Conservation (phyloP, 2,888 invertebrate species). For the Patella caerulea region DNA sequence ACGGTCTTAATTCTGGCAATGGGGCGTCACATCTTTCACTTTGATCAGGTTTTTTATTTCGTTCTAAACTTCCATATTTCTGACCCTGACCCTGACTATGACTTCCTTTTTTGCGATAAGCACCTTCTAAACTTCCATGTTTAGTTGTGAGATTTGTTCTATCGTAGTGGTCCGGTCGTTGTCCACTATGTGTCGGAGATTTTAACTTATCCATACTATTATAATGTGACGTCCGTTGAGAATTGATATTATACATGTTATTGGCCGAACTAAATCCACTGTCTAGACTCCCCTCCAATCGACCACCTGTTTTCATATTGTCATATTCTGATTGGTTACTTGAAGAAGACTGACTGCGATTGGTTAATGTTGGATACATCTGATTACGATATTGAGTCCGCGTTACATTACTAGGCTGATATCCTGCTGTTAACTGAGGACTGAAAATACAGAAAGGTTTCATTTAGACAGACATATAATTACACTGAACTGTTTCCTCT, state of each 20-base stretch:
- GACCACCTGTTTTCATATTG: slow-evolving; percentile 43
- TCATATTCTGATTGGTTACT: slow-evolving; percentile 65
- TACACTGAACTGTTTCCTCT: no score
- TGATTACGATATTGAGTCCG: slow-evolving; percentile 70
- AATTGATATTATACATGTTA: slow-evolving; percentile 71
- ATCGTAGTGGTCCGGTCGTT: slow-evolving; percentile 30
- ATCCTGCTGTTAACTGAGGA: slow-evolving; percentile 48
- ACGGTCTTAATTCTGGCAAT: slow-evolving; percentile 45
- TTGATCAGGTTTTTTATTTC: slow-evolving; percentile 45
- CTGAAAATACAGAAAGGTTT: slow-evolving; percentile 34
- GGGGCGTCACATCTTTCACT: slow-evolving; percentile 39
- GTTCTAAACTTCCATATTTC: slow-evolving; percentile 54
- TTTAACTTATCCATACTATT: slow-evolving; percentile 65
- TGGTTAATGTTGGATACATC: slow-evolving; percentile 62
- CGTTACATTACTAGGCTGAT: slow-evolving; percentile 65
- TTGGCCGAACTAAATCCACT: slow-evolving; percentile 62
- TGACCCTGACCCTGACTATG: neutral
- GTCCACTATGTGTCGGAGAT: slow-evolving; percentile 43
- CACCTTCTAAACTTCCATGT: slow-evolving; percentile 66
- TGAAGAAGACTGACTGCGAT: slow-evolving; percentile 48
- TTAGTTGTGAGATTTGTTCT: slow-evolving; percentile 42
- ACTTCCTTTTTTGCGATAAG: slow-evolving; percentile 40
- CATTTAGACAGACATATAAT: no score
- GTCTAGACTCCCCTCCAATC: slow-evolving; percentile 49
- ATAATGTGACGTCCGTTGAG: slow-evolving; percentile 69